These are phyloP conservation scores for Eupithecia dodoneata DNA, from an alignment of 2,888 invertebrate genomes.

Conservation along the genomic window DNA sequence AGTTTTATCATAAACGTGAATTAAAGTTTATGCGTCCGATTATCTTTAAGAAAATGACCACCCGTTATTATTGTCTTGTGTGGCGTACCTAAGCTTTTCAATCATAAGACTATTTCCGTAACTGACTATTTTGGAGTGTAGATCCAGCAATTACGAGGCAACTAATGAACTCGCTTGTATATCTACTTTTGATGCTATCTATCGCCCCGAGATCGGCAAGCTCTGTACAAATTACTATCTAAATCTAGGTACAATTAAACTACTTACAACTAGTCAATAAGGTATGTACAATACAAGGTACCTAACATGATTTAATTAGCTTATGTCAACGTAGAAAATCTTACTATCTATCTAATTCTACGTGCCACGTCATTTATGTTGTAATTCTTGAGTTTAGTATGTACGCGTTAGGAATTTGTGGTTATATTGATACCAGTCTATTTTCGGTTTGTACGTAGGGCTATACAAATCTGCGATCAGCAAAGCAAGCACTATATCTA, in stretches of 20 bases:
- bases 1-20: neutral
- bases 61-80: neutral
- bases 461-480: conserved; percentile 1
- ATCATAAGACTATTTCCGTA: neutral
- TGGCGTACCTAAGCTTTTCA: neutral
- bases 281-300: conserved; percentile 48
- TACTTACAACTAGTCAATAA: conserved; percentile 45
- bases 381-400: neutral
- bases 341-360: conserved; percentile 8
- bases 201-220: conserved; percentile 46
- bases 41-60: neutral
- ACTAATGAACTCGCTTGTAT: conserved; percentile 22
- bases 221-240: conserved; percentile 64
- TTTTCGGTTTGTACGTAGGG: neutral
- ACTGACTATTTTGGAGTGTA: neutral
- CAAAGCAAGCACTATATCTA: conserved; percentile 15
- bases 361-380: neutral
- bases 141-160: neutral
- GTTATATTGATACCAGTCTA: conserved; percentile 1
- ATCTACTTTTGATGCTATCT: conserved; percentile 35
- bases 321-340: conserved; percentile 11
- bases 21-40: neutral
- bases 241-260: conserved; percentile 27
- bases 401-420: neutral
- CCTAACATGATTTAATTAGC: conserved; percentile 11